Evolutionary conservation across 2,888 invertebrate genomes (phyloP).

Genomic region (Drosophila putrida): DNA sequence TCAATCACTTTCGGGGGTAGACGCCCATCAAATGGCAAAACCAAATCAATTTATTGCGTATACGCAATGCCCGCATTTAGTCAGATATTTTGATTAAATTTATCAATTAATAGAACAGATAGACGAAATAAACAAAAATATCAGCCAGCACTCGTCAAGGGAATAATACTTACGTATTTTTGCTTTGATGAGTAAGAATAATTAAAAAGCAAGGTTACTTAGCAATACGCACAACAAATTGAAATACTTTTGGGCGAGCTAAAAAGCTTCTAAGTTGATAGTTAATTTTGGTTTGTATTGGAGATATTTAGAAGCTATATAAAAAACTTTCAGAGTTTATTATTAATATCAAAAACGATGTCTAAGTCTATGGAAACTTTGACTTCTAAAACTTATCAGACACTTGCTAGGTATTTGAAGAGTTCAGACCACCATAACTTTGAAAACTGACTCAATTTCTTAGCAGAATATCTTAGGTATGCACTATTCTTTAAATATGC

Average conservation of each 20-base stretch:
- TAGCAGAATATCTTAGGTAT: too few species aligned
- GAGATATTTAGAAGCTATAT: too few species aligned
- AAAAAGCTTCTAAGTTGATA: not conserved
- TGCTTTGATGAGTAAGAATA: slow-evolving; percentile 11
- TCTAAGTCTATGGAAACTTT: too few species aligned
- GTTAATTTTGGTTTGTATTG: not conserved
- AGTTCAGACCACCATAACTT: too few species aligned
- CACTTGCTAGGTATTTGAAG: too few species aligned
- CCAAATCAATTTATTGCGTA: slow-evolving; percentile 18
- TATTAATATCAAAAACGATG: too few species aligned
- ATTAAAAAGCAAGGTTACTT: not conserved
- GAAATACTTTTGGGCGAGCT: not conserved
- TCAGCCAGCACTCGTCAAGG: slow-evolving; percentile 1
- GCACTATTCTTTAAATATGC: too few species aligned
- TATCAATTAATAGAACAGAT: slow-evolving; percentile 17
- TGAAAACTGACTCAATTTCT: too few species aligned
- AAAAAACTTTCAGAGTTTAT: too few species aligned
- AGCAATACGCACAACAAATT: slow-evolving; percentile 1
- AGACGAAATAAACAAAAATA: not conserved
- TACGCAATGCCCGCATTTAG: slow-evolving; percentile 13
- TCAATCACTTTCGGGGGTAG: not conserved
- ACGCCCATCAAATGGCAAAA: slow-evolving; percentile 29
- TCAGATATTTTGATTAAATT: slow-evolving; percentile 8
- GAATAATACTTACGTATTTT: not conserved
- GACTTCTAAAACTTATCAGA: too few species aligned